Percentiles rank a stretch among this genome's conserved stretches.
Conservation (phyloP, 2,797 vertebrate genomes). For the Rhinogobio ventralis region DNA sequence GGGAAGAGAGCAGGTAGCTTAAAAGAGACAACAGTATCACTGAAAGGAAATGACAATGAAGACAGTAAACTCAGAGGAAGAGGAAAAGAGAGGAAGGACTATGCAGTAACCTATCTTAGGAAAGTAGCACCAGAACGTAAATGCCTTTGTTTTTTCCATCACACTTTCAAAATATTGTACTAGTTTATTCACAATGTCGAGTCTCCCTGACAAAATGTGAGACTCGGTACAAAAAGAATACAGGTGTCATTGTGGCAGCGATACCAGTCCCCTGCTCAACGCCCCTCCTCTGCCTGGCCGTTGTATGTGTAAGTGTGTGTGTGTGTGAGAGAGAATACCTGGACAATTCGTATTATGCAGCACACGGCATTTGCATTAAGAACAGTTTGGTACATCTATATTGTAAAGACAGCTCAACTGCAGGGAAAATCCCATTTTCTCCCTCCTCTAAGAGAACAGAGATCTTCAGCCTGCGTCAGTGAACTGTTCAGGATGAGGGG, state of each 20-base stretch:
- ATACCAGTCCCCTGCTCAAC: conserved; percentile 55
- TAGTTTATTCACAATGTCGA: conserved; percentile 70
- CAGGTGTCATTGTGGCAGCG: conserved; percentile 68
- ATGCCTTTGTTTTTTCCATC: conserved; percentile 67
- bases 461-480: conserved; percentile 1
- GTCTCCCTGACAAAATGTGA: conserved; percentile 71
- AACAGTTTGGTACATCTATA: conserved; percentile 50
- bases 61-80: conserved; percentile 55
- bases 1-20: conserved; percentile 36
- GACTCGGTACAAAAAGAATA: conserved; percentile 73
- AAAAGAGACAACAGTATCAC: conserved; percentile 39
- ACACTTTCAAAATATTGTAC: conserved; percentile 75
- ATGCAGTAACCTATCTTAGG: conserved; percentile 75
- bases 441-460: conserved; percentile 19
- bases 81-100: conserved; percentile 61
- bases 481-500: conserved; percentile 12
- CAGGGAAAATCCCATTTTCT: conserved; percentile 23
- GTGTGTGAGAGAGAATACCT: conserved; percentile 52
- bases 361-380: conserved; percentile 42
- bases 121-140: conserved; percentile 84
- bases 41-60: conserved; percentile 54
- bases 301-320: conserved; percentile 36
- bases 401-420: conserved; percentile 23
- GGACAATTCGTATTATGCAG: conserved; percentile 46
- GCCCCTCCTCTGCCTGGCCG: conserved; percentile 14